Evolutionary conservation across 2,888 invertebrate genomes (phyloP), one percentile per base, ranked within the genome.

Genomic region (Xylocampa areola): DNA sequence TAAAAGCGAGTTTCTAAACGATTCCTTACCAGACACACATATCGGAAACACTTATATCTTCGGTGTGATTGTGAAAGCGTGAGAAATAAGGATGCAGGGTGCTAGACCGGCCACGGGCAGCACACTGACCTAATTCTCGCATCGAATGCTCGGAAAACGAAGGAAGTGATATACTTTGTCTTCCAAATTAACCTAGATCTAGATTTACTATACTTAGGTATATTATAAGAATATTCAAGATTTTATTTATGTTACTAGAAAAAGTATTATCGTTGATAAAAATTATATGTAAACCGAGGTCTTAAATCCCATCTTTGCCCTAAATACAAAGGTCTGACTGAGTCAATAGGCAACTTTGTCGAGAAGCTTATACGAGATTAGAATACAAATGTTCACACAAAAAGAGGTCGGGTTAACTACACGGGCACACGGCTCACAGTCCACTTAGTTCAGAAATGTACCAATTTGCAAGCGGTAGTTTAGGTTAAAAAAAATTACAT

Each of bases 341-440:
- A 36, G 65, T 65, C 59, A 49, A 67, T 70, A 52, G 66, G 59
- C 48, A 43, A 41, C 64, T 70, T 70, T 67, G 66, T 43, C 50
- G 40, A 44, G 59, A 68, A 65, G 48, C 40, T 65, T 67, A 65
- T 58, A 65, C 67, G 48, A 41, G 59, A 66, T 59, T 66, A 67
- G 67, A 70, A 70, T 70, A 66, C 67, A 66, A 70, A 67, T 66
- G 53, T 47, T 30, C 35, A 32, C 35, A 40, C 59, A 62, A 70
- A 66, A 73, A 61, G 66, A 60, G 55, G 49, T 44, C 25, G 55
- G 40, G 50, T 61, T 70, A 57, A 65, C 66, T 49, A 49, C 51
- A 47, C 25, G 23, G 35, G 61, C 45, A 49, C 51, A 47, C 25
- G 23, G 35, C 25, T 62, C 57, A 44, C 47, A 57, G 44, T 37